Base-by-base conservation (phyloP, 2,113 vertebrate species). In the Oreocharis arfaki region DNA sequence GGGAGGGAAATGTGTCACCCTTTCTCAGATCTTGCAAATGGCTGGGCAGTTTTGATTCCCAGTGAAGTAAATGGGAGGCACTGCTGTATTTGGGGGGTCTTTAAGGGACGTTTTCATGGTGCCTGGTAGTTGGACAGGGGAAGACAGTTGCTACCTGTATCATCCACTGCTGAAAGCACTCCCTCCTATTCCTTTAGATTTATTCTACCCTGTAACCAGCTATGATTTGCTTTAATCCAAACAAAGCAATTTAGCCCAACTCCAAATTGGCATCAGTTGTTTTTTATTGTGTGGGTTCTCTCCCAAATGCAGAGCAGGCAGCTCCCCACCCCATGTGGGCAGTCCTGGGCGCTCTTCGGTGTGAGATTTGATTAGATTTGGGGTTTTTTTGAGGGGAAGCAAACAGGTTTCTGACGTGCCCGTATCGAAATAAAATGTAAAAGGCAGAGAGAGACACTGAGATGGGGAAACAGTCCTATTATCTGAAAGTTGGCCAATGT, bases 401-500 rank as follows among this genome's bases (percentile, higher is more conserved):
- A 88, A 94, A 94, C 84, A 92, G 79, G 67, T 97, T 96, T 91
- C 76, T 79, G 96, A 90, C 13, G 65, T 96, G 77, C 92, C 84
- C 70, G 65, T 89, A 33, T 41, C 95, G 97, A 96, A 97, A 91
- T 94, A 76, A 97, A 96, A 95, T 84, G 17, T 97, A 97, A 94
- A 96, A 93, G 75, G 93, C 73, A 52, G 53, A 95, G 70, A 87
- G 89, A 97, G 91, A 91, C 78, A 75, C 6, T 17, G 93, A 96
- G 95, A 94, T 30, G 60, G 70, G 84, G 71, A 93, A 93, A 71
- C 52, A 27, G 39, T 83, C 97, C 96, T 93, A 82, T 96, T 97
- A 94, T 92, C 89, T 96, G 90, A 94, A 95, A 97, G 97, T 96
- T 98, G 97, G 97, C 98, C 97, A 50, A 79, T 11, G 49, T 97